Conservation (phyloP, 1,140 invertebrate species). For the Whitmania pigra region DNA sequence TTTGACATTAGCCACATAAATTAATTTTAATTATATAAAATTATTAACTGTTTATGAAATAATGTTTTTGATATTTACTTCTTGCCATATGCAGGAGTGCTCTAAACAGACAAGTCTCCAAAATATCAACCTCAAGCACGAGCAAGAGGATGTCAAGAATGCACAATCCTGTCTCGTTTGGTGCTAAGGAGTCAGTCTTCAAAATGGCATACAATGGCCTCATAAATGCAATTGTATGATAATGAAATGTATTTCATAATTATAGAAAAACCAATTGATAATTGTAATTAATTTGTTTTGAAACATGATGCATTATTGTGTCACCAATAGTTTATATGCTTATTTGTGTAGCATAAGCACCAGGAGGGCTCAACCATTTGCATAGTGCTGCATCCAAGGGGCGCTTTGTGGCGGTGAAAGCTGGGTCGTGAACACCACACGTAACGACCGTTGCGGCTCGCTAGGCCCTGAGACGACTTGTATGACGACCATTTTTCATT, state of each 20-base stretch:
- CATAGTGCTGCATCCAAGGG: too few species aligned
- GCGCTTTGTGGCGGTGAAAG: too few species aligned
- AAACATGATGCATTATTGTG: too few species aligned
- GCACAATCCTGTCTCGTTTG: background rate
- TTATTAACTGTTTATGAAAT: background rate
- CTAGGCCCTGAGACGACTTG: too few species aligned
- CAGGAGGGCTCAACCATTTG: too few species aligned
- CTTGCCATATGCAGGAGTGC: background rate
- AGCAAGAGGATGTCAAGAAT: background rate
- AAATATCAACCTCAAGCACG: background rate
- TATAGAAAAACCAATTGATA: too few species aligned
- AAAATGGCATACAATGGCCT: slow-evolving; percentile 9
- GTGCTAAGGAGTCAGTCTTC: slow-evolving; percentile 10
- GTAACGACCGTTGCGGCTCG: too few species aligned
- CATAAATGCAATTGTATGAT: background rate
- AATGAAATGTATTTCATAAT: background rate
- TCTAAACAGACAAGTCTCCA: slow-evolving; percentile 4
- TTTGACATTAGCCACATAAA: background rate
- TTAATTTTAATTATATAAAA: background rate
- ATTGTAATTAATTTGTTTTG: too few species aligned
- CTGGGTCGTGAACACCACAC: too few species aligned
- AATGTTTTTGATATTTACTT: background rate
- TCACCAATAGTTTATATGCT: too few species aligned
- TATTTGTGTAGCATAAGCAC: too few species aligned
- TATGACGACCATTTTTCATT: too few species aligned